A percentile compares a stretch with the other conserved stretches of the same genome.
Evolutionary conservation across 2,888 invertebrate genomes (phyloP).

Genomic region (Sialis lutaria): DNA sequence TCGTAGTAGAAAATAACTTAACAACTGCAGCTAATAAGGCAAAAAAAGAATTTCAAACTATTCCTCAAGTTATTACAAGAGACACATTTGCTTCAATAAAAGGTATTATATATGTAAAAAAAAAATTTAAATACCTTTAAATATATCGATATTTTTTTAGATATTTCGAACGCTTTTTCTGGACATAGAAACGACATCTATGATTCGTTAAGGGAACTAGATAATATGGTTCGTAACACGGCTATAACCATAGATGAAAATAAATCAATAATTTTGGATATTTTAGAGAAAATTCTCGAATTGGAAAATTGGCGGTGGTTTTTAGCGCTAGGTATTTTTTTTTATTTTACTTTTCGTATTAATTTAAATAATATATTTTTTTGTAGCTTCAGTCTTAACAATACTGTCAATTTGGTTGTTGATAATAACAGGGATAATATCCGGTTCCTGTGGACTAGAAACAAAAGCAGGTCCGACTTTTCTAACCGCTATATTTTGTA

Average conservation of each 20-base stretch:
- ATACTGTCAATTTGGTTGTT: slow-evolving; percentile 31
- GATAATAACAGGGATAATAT: slow-evolving; percentile 24
- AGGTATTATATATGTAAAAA: slow-evolving; percentile 25
- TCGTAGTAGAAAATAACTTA: slow-evolving; percentile 32
- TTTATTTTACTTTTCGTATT: not conserved
- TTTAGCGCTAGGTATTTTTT: not conserved
- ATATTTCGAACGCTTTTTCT: not conserved
- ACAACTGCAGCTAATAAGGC: slow-evolving; percentile 38
- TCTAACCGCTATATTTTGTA: slow-evolving; percentile 30
- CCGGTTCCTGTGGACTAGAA: slow-evolving; percentile 27
- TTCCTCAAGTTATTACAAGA: slow-evolving; percentile 38
- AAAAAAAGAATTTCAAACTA: slow-evolving; percentile 35
- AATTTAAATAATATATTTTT: slow-evolving; percentile 18
- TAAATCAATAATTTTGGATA: not conserved
- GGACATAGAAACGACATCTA: not conserved
- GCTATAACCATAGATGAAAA: not conserved
- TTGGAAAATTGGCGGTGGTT: not conserved
- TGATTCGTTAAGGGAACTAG: not conserved
- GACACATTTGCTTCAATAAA: slow-evolving; percentile 38
- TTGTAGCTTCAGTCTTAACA: slow-evolving; percentile 26
- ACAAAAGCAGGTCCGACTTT: slow-evolving; percentile 22
- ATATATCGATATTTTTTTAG: not conserved
- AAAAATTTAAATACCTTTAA: not conserved
- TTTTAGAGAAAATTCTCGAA: not conserved
- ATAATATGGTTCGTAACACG: not conserved